These are phyloP conservation scores for Cyrtorhinus lividipennis DNA, from an alignment of 1,140 invertebrate species.

Conservation along the genomic window DNA sequence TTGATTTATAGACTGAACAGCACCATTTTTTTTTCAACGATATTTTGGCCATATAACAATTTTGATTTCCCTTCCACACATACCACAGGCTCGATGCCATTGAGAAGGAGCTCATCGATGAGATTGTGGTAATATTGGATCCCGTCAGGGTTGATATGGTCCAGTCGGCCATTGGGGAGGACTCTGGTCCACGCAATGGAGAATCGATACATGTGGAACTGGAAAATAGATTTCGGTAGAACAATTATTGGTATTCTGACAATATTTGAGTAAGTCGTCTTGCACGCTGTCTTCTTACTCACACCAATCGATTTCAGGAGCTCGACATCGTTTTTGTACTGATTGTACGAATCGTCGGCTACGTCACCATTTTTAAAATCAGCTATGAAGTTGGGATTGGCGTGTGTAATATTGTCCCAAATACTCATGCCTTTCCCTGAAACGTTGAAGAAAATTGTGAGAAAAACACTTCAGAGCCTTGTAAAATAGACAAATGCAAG, in stretches of 20 bases:
- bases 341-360: constrained; percentile 42
- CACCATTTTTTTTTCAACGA: too few relatives aligned
- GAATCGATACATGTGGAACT: constrained; percentile 45
- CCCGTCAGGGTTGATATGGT: constrained; percentile 25
- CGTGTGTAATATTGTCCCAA: constrained; percentile 29
- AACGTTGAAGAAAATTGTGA: too few relatives aligned
- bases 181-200: constrained; percentile 54
- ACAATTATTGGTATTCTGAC: too few relatives aligned
- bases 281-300: too few relatives aligned
- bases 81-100: neutral
- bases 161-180: constrained; percentile 42
- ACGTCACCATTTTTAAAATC: constrained; percentile 41
- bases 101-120: neutral
- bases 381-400: constrained; percentile 32
- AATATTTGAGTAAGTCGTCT: too few relatives aligned
- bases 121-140: neutral
- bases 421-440: constrained; percentile 30
- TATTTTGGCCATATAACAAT: too few relatives aligned
- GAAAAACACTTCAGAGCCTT: too few relatives aligned
- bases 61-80: too few relatives aligned
- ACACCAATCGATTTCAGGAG: constrained; percentile 35
- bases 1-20: too few relatives aligned
- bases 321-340: constrained; percentile 37
- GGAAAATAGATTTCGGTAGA: too few relatives aligned
- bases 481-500: too few relatives aligned